Percentiles rank a stretch among this genome's conserved stretches.
phyloP scores from a whole-genome alignment of 2,113 vertebrate genomes.

The Haplochromis burtoni region DNA sequence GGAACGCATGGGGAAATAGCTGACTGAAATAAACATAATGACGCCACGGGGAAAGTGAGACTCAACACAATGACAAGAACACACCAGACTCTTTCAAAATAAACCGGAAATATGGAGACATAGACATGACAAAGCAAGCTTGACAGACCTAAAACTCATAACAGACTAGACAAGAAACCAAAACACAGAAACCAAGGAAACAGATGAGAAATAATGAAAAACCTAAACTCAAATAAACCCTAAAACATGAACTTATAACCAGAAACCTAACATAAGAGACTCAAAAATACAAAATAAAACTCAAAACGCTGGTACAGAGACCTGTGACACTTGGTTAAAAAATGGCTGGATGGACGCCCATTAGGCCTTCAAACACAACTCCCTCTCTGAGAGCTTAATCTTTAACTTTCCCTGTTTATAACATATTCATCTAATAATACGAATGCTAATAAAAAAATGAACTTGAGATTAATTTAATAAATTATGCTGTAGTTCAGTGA shows the following conservation, averaged over 20 bases:
- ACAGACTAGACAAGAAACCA: neutral
- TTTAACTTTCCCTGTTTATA: neutral
- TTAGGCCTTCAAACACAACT: neutral
- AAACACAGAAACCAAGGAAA: neutral
- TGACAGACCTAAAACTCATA: neutral
- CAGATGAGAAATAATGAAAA: neutral
- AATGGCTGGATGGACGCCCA: neutral
- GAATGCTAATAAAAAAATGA: neutral
- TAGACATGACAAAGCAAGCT: neutral
- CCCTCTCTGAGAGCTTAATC: neutral
- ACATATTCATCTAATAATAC: neutral
- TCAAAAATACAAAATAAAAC: neutral
- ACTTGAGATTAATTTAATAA: neutral
- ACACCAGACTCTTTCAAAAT: neutral
- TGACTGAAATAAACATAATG: neutral
- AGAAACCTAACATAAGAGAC: neutral
- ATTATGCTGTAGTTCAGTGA: neutral
- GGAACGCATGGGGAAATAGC: neutral
- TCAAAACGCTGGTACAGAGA: neutral
- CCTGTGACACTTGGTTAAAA: neutral
- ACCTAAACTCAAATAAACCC: neutral
- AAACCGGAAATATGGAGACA: neutral
- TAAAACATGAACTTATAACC: neutral
- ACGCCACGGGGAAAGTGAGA: fast-evolving
- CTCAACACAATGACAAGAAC: neutral